Percentiles rank a stretch among this genome's conserved stretches.
These are phyloP conservation scores for Sesia bembeciformis DNA, from an alignment of 2,888 invertebrate species.

Conservation along the genomic window DNA sequence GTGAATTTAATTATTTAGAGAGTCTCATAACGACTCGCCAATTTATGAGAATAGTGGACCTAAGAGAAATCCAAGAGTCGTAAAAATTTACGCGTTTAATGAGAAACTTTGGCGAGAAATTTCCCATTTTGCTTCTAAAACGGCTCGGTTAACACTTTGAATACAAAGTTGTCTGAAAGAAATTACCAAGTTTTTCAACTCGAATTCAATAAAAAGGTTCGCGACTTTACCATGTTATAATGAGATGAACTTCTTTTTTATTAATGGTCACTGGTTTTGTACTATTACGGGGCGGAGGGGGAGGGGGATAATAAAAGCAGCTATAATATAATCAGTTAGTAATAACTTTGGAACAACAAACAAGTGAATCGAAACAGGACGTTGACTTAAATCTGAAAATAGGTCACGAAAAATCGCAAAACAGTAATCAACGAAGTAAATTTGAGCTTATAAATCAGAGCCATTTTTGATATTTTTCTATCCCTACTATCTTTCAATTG, in stretches of 20 bases:
- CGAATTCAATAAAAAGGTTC: slow-evolving; percentile 10
- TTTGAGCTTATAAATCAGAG: background rate
- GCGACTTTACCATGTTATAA: slow-evolving; percentile 6
- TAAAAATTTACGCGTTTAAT: slow-evolving; percentile 21
- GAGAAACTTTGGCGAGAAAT: slow-evolving; percentile 12
- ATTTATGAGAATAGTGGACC: slow-evolving; percentile 9
- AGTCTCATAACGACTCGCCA: slow-evolving; percentile 5
- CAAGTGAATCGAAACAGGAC: background rate
- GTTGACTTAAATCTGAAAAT: background rate
- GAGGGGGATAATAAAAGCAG: slow-evolving; percentile 2
- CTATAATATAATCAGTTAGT: background rate
- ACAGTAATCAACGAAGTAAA: background rate
- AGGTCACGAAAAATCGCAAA: background rate
- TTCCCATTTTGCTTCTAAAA: slow-evolving; percentile 8
- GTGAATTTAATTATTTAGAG: background rate
- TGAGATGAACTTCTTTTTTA: slow-evolving; percentile 1
- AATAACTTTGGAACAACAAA: background rate
- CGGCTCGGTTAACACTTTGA: slow-evolving; percentile 14
- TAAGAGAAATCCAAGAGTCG: slow-evolving; percentile 13
- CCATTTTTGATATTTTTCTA: too few relatives aligned
- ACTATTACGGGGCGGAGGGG: background rate
- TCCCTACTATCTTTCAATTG: too few relatives aligned
- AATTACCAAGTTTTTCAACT: slow-evolving; percentile 9
- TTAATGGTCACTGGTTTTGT: slow-evolving; percentile 1
- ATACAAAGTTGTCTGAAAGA: slow-evolving; percentile 8